phyloP scores from a whole-genome alignment of 2,113 vertebrate genomes.

The Micromys minutus region DNA sequence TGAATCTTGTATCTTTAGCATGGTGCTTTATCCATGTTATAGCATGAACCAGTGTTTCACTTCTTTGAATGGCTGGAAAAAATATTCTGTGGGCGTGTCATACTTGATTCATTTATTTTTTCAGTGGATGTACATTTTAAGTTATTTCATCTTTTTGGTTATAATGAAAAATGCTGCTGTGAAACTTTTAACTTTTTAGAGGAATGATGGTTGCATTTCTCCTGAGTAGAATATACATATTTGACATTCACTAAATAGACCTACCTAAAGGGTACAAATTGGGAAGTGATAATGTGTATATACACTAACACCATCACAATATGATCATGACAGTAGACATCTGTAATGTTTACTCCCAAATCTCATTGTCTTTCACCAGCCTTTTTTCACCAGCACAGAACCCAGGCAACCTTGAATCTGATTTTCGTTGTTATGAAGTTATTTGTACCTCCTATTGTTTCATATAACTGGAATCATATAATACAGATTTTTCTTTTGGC shows the following conservation, averaged over 20 bases:
- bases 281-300: neutral
- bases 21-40: neutral
- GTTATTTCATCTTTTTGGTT: neutral
- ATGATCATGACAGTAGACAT: neutral
- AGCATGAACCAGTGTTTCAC: neutral
- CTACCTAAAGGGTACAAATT: neutral
- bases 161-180: neutral
- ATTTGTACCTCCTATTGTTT: neutral
- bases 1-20: neutral
- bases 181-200: neutral
- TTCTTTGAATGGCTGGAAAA: neutral
- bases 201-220: neutral
- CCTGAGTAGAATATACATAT: neutral
- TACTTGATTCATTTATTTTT: neutral
- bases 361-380: neutral
- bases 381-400: neutral
- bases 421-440: neutral
- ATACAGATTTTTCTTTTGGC: neutral
- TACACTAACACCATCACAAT: neutral
- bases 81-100: neutral
- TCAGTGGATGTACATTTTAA: neutral
- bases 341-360: neutral
- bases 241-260: neutral
- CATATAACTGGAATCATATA: neutral
- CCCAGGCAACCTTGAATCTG: neutral